Percentiles rank a stretch among this genome's conserved stretches.
These are phyloP conservation scores for Anoplius nigerrimus DNA, from an alignment of 2,888 invertebrate genomes.

Conservation along the genomic window DNA sequence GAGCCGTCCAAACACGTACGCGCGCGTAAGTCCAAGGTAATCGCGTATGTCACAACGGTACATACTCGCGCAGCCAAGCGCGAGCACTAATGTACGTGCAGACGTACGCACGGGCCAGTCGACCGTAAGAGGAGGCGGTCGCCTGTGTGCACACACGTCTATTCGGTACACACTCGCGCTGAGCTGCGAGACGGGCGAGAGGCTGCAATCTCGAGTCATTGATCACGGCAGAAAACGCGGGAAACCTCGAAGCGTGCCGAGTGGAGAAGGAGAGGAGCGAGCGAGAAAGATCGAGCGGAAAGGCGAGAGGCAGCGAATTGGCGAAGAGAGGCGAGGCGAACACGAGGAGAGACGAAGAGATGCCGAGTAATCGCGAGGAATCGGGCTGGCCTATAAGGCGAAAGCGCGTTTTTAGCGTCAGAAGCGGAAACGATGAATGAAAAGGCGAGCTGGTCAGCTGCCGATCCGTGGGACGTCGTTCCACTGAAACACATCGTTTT, in stretches of 20 bases:
- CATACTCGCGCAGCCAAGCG: slow-evolving; percentile 28
- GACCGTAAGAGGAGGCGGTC: background rate
- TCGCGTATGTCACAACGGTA: slow-evolving; percentile 70
- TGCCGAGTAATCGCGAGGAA: slow-evolving; percentile 24
- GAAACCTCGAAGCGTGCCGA: slow-evolving; percentile 41
- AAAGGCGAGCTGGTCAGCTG: slow-evolving; percentile 28
- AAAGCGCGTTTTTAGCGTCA: slow-evolving; percentile 56
- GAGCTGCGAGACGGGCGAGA: slow-evolving; percentile 4
- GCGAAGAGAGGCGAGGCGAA: slow-evolving; percentile 10
- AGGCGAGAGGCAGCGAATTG: background rate
- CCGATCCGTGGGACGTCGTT: slow-evolving; percentile 57
- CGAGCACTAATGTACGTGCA: slow-evolving; percentile 22
- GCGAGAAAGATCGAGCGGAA: too few species aligned
- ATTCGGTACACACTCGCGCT: slow-evolving; percentile 6
- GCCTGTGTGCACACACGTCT: slow-evolving; percentile 1
- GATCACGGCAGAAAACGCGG: slow-evolving; percentile 62
- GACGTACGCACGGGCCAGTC: slow-evolving; percentile 9
- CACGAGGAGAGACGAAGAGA: slow-evolving; percentile 14
- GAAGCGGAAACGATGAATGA: slow-evolving; percentile 62
- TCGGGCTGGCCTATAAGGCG: slow-evolving; percentile 48
- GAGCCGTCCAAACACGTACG: slow-evolving; percentile 7
- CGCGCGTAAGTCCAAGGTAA: slow-evolving; percentile 70
- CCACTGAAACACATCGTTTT: slow-evolving; percentile 57
- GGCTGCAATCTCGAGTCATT: slow-evolving; percentile 57
- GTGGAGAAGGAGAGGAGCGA: background rate